Base-by-base conservation (phyloP, 2,113 vertebrate genomes). In the Eidolon helvum region DNA sequence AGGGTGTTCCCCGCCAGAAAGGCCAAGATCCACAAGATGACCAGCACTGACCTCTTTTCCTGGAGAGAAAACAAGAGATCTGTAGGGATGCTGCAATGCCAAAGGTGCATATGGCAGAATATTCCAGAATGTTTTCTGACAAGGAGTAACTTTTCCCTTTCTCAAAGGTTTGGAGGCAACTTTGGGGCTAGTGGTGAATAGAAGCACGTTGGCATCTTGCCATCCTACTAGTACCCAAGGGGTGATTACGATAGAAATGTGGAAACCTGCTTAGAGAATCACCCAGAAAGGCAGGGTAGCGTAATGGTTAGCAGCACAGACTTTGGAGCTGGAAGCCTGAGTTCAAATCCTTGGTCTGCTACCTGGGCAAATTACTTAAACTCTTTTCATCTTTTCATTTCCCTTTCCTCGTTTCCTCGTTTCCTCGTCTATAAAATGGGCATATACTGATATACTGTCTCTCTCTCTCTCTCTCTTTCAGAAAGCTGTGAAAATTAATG, bases 31-130 rank as follows among this genome's bases (percentile, higher is more conserved):
- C 99, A 99, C 80, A 99, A 97, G 87, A 99, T 98, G 90, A 99
- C 98, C 89, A 99, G 97, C 61, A 99, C 98, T 0, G 99, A 99
- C 38, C 99, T 99, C 87, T 99, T 99, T 97, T 99, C 99, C 99
- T 99, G 98, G 69, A 93, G 94, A 97, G 6, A 87, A 88, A 96
- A 96, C 40, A 90, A 97, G 63, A 90, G 84, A 85, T 40, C 89
- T 33, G 18, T 94, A 89, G 48, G 65, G 28, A 26, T 11, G 65
- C 59, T 53, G 69, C 16, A 38, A 45, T 8, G 66, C 12, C 80
- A 55, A 43, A 74, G 14, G 28, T 7, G 9, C 19, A 5, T 1
- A 19, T 5, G 4, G 14, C 21, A n/a, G 85, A 72, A 95, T 45
- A 68, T 91, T 95, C 86, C 11, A 80, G 84, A 95, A 92, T 43